Evolutionary conservation across 2,113 vertebrate species (phyloP).

Genomic region (Bucco capensis): DNA sequence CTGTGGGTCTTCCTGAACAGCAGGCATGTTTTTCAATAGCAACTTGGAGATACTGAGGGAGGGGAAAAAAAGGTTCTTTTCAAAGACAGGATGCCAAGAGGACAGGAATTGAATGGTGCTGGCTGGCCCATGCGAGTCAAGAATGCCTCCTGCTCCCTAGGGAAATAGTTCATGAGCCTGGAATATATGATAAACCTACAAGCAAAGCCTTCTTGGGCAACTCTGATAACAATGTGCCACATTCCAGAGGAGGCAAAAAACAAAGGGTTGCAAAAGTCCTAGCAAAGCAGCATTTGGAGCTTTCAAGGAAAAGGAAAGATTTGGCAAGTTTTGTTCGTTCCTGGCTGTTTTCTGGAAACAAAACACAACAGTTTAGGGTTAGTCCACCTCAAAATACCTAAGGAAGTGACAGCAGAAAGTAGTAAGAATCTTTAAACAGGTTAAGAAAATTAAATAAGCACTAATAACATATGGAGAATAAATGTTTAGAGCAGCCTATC

Average conservation of each 20-base stretch:
- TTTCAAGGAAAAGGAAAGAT: conserved; percentile 60
- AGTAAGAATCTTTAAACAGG: not conserved
- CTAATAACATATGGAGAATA: no score
- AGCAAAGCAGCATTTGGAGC: not conserved
- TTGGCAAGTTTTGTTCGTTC: not conserved
- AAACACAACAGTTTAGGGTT: not conserved
- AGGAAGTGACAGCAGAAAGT: not conserved
- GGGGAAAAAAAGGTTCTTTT: conserved; percentile 72
- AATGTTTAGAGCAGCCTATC: not conserved
- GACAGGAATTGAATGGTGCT: conserved; percentile 68
- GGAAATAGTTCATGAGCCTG: conserved; percentile 77
- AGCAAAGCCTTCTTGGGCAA: conserved; percentile 62
- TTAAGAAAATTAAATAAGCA: not conserved
- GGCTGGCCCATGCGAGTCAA: conserved; percentile 65
- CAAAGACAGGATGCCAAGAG: conserved; percentile 76
- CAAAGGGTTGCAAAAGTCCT: conserved; percentile 64
- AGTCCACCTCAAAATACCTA: not conserved
- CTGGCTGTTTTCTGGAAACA: not conserved
- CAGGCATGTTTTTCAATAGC: conserved; percentile 66
- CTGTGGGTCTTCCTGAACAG: conserved; percentile 71
- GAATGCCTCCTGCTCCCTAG: conserved; percentile 66
- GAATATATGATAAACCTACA: conserved; percentile 72
- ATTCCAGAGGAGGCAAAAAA: conserved; percentile 74
- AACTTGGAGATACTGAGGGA: conserved; percentile 22
- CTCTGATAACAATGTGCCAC: conserved; percentile 70